Conservation (phyloP, 23 tunicate species). For the Clavelina lepadiformis region DNA sequence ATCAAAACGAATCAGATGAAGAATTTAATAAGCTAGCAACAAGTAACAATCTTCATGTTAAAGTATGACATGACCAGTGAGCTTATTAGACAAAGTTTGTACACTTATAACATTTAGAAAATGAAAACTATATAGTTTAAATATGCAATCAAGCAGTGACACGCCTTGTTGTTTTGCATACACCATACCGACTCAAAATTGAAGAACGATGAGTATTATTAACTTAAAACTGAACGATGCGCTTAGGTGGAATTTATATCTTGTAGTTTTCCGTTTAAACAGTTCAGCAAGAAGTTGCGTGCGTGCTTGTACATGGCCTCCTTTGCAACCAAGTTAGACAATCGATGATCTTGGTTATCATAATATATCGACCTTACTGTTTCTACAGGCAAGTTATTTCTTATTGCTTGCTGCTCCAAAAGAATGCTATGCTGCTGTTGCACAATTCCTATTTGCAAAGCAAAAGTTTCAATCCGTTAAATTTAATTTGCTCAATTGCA, state of each 20-base stretch:
- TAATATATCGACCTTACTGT: slow-evolving; percentile 27
- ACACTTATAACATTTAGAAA: no score
- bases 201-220: no score
- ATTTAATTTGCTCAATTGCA: slow-evolving; percentile 1
- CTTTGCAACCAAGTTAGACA: slow-evolving; percentile 13
- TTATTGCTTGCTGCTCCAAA: slow-evolving; percentile 24
- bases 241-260: background rate
- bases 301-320: slow-evolving; percentile 25
- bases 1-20: no score
- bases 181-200: no score
- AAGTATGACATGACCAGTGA: no score
- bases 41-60: no score
- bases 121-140: no score
- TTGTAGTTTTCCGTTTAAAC: slow-evolving; percentile 28
- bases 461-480: background rate
- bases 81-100: no score
- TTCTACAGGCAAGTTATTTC: slow-evolving; percentile 13
- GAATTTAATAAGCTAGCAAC: no score
- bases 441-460: slow-evolving; percentile 20
- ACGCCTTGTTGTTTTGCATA: no score
- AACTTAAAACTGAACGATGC: no score
- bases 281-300: slow-evolving; percentile 30
- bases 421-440: slow-evolving; percentile 43
- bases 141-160: no score
- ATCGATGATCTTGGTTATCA: slow-evolving; percentile 16